Evolutionary conservation across 2,888 invertebrate genomes (phyloP), one percentile per base, ranked within the genome.

Genomic region (Coremacera marginata): DNA sequence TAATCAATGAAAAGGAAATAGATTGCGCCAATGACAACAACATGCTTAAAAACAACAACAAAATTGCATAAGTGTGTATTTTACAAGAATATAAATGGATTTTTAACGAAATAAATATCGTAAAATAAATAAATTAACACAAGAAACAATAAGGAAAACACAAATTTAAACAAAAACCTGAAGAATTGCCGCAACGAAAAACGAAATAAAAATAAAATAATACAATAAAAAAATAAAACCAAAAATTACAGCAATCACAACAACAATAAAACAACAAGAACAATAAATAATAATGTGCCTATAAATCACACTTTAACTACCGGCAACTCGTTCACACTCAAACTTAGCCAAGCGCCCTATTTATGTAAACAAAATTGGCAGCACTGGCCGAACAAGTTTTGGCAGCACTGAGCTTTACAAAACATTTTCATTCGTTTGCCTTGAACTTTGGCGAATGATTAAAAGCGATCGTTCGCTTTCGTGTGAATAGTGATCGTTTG

Each of bases 381-480:
- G 60, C 60, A 60, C 27, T 60, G 27, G 19, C 19, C 65, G 11
- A 44, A 16, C 65, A n/a, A 65, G 65, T n/a, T 27, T 60, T 49
- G 67, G 67, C 67, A 67, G 44, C 67, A 51, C 51, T 49, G 22
- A 5, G 49, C 3, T 25, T 67, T 49, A 7, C 8, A 37, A 16
- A n/a, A 4, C 9, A 5, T 27, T 60, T 8, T 63, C 34, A n/a
- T 51, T 22, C 27, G 51, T 25, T 68, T 22, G 68, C 68, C 68
- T 68, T 68, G 68, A 68, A 68, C 68, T 68, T 68, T 68, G 68
- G 51, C 27, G 68, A 25, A 49, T 52, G 68, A 51, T 68, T 68
- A 49, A 44, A 65, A 68, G 14, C 22, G 68, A 49, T 68, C 68
- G 68, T 14, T 8, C 68, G 68, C 9, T 8, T 22, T 25, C 9